Percentiles rank a stretch among this genome's conserved stretches.
Conservation (phyloP, 2,888 invertebrate genomes). For the Oscheius sp. region DNA sequence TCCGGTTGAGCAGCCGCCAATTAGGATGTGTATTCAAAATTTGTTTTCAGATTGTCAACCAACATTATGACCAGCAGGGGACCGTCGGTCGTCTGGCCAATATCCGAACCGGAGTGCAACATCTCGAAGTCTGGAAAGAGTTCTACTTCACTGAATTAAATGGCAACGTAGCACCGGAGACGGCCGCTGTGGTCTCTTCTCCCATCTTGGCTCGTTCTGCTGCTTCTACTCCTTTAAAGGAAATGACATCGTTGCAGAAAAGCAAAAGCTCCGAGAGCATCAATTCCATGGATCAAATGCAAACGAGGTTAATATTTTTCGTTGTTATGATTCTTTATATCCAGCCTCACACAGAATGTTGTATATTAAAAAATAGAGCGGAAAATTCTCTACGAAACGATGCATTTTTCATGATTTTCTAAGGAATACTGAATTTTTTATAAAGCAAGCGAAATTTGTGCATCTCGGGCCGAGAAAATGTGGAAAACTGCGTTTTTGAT, state of each 20-base stretch:
- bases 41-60: slow-evolving; percentile 43
- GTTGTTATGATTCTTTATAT: too few species aligned
- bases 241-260: slow-evolving; percentile 32
- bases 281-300: slow-evolving; percentile 39
- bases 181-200: slow-evolving; percentile 13
- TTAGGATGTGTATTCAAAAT: not conserved
- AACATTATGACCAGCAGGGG: slow-evolving; percentile 38
- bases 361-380: too few species aligned
- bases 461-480: too few species aligned
- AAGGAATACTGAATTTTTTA: too few species aligned
- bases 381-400: too few species aligned
- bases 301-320: slow-evolving; percentile 1
- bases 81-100: slow-evolving; percentile 31
- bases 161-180: slow-evolving; percentile 1
- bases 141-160: slow-evolving; percentile 28
- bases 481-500: too few species aligned
- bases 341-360: too few species aligned
- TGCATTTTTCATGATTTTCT: too few species aligned
- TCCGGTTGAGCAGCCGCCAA: not conserved
- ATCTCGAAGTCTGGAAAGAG: slow-evolving; percentile 49
- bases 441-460: too few species aligned
- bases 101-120: slow-evolving; percentile 39
- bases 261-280: slow-evolving; percentile 55
- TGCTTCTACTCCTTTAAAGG: slow-evolving; percentile 20
- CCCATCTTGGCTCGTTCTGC: slow-evolving; percentile 6